Base-by-base conservation (phyloP, 1,140 invertebrate genomes). In the Argopecten irradians region DNA sequence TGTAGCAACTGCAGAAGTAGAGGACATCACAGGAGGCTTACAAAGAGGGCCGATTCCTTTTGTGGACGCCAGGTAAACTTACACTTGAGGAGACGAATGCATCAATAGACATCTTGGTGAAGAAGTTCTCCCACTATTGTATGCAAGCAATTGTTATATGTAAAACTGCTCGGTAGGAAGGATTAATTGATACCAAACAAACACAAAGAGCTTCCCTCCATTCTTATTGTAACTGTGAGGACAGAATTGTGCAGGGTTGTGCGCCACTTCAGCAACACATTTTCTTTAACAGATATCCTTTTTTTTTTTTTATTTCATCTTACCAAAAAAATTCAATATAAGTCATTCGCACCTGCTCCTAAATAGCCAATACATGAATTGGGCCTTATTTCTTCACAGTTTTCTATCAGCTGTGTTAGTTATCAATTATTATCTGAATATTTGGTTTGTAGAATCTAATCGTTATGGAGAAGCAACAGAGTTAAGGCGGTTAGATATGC, bases 61-160 rank as follows among this genome's bases (percentile, higher is more conserved):
- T 71, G 55, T 71, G 55, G 28, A n/a, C 28, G 55, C 28, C 55
- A 71, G 55, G 55, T 71, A 71, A 71, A 71, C 55, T 71, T 71
- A 71, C 55, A 71, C 55, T 71, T n/a, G 22, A 71, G 55, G 55
- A 71, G 55, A 71, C 55, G n/a, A 71, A 71, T 71, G 55, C 55
- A 71, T 71, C 55, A 71, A 71, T 28, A 71, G 55, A 71, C 55
- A 71, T 8, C 55, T 16, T 71, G 22, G n/a, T 71, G 55, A 71
- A 71, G 19, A 71, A 71, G 55, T 71, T 71, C 28, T 71, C 22
- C 55, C 5, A 3, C 55, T 71, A 28, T 71, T 71, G 55, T 71
- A 11, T 71, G 8, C 22, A 71, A 28, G n/a, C 55, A 71, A 71
- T 71, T 71, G 55, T 71, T 71, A 71, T n/a, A 71, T 71, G 55